These are phyloP conservation scores for Nymphalis urticae DNA, from an alignment of 2,888 invertebrate genomes.

Conservation along the genomic window DNA sequence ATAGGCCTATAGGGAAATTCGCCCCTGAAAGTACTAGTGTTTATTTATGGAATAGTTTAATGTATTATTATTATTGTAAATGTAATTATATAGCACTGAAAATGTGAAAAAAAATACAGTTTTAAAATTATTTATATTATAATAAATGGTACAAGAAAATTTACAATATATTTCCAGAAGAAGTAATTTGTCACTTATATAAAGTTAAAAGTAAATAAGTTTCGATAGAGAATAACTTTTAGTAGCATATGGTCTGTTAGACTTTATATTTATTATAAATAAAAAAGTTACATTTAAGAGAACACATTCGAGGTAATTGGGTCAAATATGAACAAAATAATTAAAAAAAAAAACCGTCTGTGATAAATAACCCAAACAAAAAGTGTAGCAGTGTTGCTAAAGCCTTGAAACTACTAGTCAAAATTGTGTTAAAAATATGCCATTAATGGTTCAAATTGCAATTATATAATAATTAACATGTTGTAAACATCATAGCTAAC, in stretches of 20 bases:
- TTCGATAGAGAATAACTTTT: neutral
- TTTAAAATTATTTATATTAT: too few relatives aligned
- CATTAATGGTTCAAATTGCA: neutral
- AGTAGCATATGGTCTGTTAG: too few relatives aligned
- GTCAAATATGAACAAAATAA: slow-evolving; percentile 4
- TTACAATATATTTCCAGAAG: neutral
- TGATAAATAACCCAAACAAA: slow-evolving; percentile 32
- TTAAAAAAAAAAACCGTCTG: slow-evolving; percentile 18
- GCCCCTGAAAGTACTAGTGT: too few relatives aligned
- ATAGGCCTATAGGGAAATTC: too few relatives aligned
- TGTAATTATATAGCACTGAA: too few relatives aligned
- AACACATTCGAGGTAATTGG: slow-evolving; percentile 4
- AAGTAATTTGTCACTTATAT: neutral
- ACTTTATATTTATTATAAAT: neutral
- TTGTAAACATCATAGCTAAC: neutral
- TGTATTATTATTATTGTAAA: too few relatives aligned
- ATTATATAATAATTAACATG: neutral
- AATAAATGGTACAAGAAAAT: neutral
- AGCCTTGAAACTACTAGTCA: slow-evolving; percentile 28
- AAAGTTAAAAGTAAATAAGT: neutral
- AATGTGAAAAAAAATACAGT: too few relatives aligned
- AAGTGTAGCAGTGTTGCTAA: neutral
- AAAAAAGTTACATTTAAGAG: neutral
- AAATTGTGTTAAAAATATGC: slow-evolving; percentile 22
- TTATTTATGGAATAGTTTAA: too few relatives aligned